Evolutionary conservation across 2,888 invertebrate species (phyloP), one percentile per base, ranked within the genome.

Genomic region (Limnephilus rhombicus): DNA sequence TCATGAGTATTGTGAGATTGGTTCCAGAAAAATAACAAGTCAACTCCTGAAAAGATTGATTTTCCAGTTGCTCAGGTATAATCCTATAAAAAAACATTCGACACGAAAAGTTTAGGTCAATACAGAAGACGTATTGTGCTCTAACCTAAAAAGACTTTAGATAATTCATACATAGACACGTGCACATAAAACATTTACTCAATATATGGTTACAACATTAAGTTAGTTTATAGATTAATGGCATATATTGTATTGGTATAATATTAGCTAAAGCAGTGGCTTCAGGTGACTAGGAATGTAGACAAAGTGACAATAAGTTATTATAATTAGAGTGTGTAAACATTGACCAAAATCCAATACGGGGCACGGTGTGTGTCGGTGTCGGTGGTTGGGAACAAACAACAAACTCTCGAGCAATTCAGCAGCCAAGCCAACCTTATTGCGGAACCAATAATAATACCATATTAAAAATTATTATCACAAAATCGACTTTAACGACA

Each of bases 211-310:
- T 86, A 86, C 86, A 86, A 86, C 86, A 86, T 45, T 86, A 41
- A 15, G 82, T 83, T 34, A 24, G 45, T 15, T 82, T 49, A 86
- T 45, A 86, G 86, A 68, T 68, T 90, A 85, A 92, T 93, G 93
- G 92, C 92, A 90, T 89, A 89, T 92, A 93, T 91, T 85, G 83
- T 92, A 93, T 91, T 85, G 83, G 87, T 93, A 89, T 85, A 92
- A 92, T 91, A 85, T 68, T 90, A 89, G 90, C 93, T 91, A 90
- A 93, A 92, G 92, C 89, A 24, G 85, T 91, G 45, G 68, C 93
- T 92, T 93, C 80, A 92, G 92, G 87, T 93, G 93, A 93, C 93
- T 93, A 93, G 93, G 93, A 93, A 93, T 93, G 93, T 92, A 92
- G 91, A 93, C 89, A 92, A 92, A 85, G 89, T 88, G 92, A 93